Base-by-base conservation (phyloP, 2,797 vertebrate genomes). In the Hemitrygon akajei region DNA sequence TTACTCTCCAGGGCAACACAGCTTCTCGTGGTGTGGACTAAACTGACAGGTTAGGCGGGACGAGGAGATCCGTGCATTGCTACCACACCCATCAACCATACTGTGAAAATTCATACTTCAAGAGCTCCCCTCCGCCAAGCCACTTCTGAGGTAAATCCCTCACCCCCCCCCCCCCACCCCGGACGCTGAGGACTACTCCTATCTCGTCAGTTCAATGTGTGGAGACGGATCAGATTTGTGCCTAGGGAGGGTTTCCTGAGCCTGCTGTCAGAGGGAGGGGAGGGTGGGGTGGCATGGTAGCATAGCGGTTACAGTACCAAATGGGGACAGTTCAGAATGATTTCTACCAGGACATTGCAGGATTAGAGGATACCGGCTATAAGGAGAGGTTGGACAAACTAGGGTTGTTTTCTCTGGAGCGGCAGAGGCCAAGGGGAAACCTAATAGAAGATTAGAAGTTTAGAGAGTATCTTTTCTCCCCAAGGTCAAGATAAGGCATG, bases 141-240 rank as follows among this genome's bases (percentile, higher is more conserved):
- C 66, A 34, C 86, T 20, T 37, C 63, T 18, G 63, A 91, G 86
- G 86, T 10, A 37, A 66, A 69, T 69, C 58, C 86, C 66, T 30
- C 87, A 91, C 14, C 22, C 7, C 34, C 63, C 63, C 37, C 37
- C 37, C 37, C 37, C 47, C 47, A 40, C 34, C n/a, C 34, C 4
- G 5, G 20, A 71, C n/a, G 63, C 34, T 20, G 87, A 63, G 37
- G 34, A 1, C 22, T 1, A 37, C 37, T 60, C 22, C 66, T 66
- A 91, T 91, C 66, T 60, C 86, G 9, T 91, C 86, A 91, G 86
- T 37, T 91, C 63, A 71, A 71, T 91, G 69, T 40, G n/a, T 91
- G 66, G 10, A 25, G 7, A 12, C 22, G n/a, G 22, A 34, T 12
- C 80, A 58, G 47, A 56, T 12, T 47, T 47, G 27, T 56, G 47